Evolutionary conservation across 2,888 invertebrate genomes (phyloP), one percentile per base, ranked within the genome.

Genomic region (Eupithecia abbreviata): DNA sequence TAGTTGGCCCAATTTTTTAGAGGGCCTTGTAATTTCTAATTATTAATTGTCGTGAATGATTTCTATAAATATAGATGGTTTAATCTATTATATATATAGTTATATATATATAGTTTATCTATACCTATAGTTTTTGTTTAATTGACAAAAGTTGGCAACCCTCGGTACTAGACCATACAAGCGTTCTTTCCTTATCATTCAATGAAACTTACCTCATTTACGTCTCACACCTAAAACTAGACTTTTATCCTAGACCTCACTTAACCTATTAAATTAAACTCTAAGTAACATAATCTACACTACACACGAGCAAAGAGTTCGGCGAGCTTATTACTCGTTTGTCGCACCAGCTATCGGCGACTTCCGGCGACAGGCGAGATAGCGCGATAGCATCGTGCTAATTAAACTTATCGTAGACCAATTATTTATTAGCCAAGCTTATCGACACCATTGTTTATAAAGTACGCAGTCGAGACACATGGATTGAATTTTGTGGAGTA

Each of bases 391-490:
- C 89, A 93, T 92, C 91, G 79, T 80, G 88, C 89, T 94, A 93
- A 94, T 94, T 94, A 94, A 87, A 90, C 83, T 92, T 93, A 93
- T 94, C 93, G 92, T 89, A 90, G 88, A 90, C 92, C 91, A 92
- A 92, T 94, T 94, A 93, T 93, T 93, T 93, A 92, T 93, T 91
- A 92, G 91, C 88, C 84, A 78, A 85, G 85, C 90, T 93, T 93
- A 93, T 93, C 93, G 91, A 80, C 84, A 85, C 90, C 89, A 93
- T 94, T 93, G 93, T 94, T 89, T 87, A 86, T 87, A 82, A 87
- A 87, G 86, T 87, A 85, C 30, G 30, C 82, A 81, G 73, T 66
- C 51, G 76, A 70, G 84, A 89, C 87, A 89, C 83, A 91, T 88
- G 78, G 72, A 12, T 7, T 5, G 6, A 6, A 72, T 69, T 18